Evolutionary conservation across 2,888 invertebrate species (phyloP).

Genomic region (Tryphoninae sp.): DNA sequence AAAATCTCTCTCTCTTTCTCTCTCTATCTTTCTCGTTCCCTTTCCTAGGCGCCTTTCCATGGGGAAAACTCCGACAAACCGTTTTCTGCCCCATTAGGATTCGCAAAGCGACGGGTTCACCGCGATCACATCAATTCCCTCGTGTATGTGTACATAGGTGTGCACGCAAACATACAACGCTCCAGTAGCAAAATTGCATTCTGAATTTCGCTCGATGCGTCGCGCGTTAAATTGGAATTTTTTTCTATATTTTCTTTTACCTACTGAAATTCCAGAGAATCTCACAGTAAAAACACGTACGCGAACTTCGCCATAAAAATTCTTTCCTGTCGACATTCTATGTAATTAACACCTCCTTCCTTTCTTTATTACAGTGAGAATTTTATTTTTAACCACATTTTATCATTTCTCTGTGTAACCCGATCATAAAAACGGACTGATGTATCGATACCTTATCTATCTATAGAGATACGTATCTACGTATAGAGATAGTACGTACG

Average conservation of each 20-base stretch:
- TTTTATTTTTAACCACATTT: neutral
- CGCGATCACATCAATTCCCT: conserved; percentile 29
- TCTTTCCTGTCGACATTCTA: neutral
- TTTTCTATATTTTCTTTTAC: conserved; percentile 34
- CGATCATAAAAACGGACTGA: no score
- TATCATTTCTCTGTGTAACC: neutral
- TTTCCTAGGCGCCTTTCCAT: neutral
- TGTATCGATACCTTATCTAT: no score
- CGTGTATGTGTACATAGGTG: conserved; percentile 24
- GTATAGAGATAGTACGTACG: no score
- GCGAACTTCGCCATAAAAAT: neutral
- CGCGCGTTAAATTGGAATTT: conserved; percentile 57
- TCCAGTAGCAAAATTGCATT: conserved; percentile 62
- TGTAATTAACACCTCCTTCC: neutral
- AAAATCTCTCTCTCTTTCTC: conserved; percentile 10
- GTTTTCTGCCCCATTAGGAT: conserved; percentile 22
- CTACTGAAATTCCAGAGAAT: neutral
- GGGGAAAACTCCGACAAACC: conserved; percentile 29
- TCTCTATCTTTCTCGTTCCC: neutral
- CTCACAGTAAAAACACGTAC: conserved; percentile 3
- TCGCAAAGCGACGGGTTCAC: conserved; percentile 27
- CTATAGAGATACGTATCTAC: no score
- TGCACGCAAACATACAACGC: conserved; percentile 2
- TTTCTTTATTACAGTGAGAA: no score
- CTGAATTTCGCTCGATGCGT: conserved; percentile 63